Conservation (phyloP, 2,888 invertebrate species). For the Cremastinae sp. region DNA sequence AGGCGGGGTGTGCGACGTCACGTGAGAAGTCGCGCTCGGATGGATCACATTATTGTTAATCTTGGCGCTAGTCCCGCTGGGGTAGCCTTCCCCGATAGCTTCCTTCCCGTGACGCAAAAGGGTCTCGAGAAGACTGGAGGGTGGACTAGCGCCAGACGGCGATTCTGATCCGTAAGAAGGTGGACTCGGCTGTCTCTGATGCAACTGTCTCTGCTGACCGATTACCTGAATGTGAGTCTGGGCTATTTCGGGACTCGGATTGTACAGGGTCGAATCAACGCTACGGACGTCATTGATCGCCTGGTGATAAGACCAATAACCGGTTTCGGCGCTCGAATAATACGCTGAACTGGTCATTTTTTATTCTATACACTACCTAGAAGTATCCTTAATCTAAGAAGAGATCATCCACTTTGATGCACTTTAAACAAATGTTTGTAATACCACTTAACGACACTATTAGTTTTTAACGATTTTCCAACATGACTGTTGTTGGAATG, state of each 20-base stretch:
- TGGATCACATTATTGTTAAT: constrained; percentile 47
- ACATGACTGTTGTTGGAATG: too few relatives aligned
- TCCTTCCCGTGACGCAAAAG: constrained; percentile 72
- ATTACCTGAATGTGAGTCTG: constrained; percentile 50
- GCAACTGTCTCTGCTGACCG: constrained; percentile 48
- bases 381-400: constrained; percentile 6
- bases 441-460: neutral
- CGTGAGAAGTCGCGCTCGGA: constrained; percentile 55
- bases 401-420: too few relatives aligned
- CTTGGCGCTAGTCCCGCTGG: constrained; percentile 35
- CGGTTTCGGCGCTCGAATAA: constrained; percentile 64
- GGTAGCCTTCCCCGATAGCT: constrained; percentile 65
- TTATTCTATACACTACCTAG: neutral
- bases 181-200: constrained; percentile 46
- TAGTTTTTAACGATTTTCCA: neutral
- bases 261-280: constrained; percentile 59
- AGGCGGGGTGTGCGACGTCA: constrained; percentile 68
- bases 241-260: constrained; percentile 50
- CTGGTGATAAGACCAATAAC: constrained; percentile 69
- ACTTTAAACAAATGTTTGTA: too few relatives aligned
- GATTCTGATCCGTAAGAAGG: constrained; percentile 51
- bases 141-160: constrained; percentile 36
- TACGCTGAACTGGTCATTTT: constrained; percentile 71
- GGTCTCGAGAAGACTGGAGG: constrained; percentile 70
- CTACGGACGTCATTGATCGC: constrained; percentile 57